These are phyloP conservation scores for Drosophila nigricruria DNA, from an alignment of 2,888 invertebrate genomes.

Conservation along the genomic window DNA sequence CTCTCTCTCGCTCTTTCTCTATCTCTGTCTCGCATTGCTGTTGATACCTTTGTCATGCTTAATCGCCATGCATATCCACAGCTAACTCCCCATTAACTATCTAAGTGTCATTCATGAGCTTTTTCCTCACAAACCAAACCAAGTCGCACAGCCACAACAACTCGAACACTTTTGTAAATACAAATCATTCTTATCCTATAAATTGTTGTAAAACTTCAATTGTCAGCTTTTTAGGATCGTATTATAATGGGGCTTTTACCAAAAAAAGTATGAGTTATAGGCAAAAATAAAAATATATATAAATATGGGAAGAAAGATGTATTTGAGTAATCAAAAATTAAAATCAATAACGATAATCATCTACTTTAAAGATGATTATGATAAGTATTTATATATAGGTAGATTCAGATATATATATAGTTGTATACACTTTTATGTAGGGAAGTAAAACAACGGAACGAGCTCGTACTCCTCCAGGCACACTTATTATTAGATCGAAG, in stretches of 20 bases:
- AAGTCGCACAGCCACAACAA: constrained; percentile 15
- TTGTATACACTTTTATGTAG: too few species aligned
- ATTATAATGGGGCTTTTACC: too few species aligned
- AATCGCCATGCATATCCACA: constrained; percentile 29
- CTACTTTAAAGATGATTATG: too few species aligned
- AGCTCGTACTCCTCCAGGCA: too few species aligned
- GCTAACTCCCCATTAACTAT: not conserved
- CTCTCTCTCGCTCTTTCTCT: constrained; percentile 26
- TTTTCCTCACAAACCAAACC: constrained; percentile 21
- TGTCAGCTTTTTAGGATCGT: too few species aligned
- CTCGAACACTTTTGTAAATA: constrained; percentile 35
- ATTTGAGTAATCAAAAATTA: too few species aligned
- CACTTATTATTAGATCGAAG: too few species aligned
- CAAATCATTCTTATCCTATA: not conserved
- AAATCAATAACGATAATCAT: too few species aligned
- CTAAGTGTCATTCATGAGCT: constrained; percentile 24
- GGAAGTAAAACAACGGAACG: too few species aligned
- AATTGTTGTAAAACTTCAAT: not conserved
- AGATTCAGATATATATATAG: too few species aligned
- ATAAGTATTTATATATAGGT: too few species aligned
- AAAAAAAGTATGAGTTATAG: too few species aligned
- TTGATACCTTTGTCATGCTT: constrained; percentile 37
- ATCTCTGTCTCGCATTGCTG: constrained; percentile 35
- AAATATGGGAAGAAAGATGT: not conserved
- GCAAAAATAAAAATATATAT: not conserved